Conservation (phyloP, 2,797 vertebrate genomes). For the Urosaurus nigricauda region DNA sequence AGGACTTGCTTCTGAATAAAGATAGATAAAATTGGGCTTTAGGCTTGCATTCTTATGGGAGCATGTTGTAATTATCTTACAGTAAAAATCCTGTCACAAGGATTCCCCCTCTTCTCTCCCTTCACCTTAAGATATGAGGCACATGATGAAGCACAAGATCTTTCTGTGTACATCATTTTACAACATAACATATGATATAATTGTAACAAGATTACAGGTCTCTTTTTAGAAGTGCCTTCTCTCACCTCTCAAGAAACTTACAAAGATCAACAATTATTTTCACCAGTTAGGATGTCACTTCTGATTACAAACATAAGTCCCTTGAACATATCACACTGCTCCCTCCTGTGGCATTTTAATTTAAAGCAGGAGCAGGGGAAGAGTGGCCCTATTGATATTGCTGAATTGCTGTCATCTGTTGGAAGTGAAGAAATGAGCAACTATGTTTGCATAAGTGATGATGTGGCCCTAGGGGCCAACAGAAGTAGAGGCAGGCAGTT, state of each 20-base stretch:
- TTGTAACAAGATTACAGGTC: not conserved
- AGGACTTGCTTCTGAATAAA: not conserved
- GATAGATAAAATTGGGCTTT: too few relatives aligned
- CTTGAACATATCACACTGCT: not conserved
- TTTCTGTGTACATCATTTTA: not conserved
- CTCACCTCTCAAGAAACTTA: not conserved
- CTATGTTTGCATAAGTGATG: not conserved
- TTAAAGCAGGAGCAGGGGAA: not conserved
- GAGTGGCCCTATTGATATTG: not conserved
- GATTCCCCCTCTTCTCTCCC: not conserved
- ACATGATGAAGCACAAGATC: not conserved
- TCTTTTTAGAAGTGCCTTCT: not conserved
- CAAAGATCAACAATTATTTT: not conserved
- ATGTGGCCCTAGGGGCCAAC: not conserved
- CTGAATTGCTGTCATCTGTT: not conserved
- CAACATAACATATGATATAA: not conserved
- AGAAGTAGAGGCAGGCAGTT: not conserved
- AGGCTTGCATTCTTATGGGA: not conserved
- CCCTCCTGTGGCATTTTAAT: not conserved
- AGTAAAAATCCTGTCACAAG: not conserved
- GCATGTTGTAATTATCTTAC: not conserved
- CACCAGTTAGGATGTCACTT: slow-evolving; percentile 7
- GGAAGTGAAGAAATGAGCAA: not conserved
- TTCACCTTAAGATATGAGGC: not conserved
- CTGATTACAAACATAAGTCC: not conserved